Conservation (phyloP, 92 coral and sea anemone species). For the Zoanthus sansibaricus region DNA sequence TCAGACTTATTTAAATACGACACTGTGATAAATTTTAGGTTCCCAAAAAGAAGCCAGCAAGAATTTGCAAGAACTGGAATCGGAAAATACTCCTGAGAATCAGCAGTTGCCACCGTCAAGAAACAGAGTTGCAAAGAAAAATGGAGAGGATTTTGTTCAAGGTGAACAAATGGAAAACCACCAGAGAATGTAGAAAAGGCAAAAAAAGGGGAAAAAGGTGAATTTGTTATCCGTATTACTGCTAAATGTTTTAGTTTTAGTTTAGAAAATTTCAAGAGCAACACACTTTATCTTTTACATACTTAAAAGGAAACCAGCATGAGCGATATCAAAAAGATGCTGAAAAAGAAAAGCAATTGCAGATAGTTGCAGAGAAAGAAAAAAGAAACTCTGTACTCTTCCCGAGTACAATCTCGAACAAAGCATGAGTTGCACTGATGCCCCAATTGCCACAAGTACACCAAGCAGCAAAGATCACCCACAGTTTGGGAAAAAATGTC, state of each 20-base stretch:
- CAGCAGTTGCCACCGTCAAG: neutral
- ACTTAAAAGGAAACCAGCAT: neutral
- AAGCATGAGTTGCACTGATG: neutral
- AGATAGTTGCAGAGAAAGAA: neutral
- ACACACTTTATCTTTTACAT: neutral
- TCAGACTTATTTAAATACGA: too few species aligned
- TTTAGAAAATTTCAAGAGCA: too few species aligned
- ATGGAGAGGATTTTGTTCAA: neutral
- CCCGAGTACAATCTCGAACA: neutral
- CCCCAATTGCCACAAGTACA: neutral
- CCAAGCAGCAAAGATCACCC: neutral
- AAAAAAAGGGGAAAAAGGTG: neutral
- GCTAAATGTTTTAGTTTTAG: too few species aligned
- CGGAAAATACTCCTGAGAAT: neutral
- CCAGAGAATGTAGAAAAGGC: neutral
- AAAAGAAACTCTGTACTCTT: neutral
- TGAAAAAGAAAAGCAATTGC: neutral
- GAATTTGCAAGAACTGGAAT: neutral
- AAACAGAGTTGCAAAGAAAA: neutral
- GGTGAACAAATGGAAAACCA: too few species aligned
- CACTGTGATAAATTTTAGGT: neutral
- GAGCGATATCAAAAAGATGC: too few species aligned
- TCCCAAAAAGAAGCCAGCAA: neutral
- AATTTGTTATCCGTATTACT: too few species aligned
- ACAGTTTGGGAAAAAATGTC: slow-evolving; percentile 3